Percentiles rank a stretch among this genome's conserved stretches.
These are phyloP conservation scores for Harpagifer antarcticus DNA, from an alignment of 2,797 vertebrate genomes.

Conservation along the genomic window DNA sequence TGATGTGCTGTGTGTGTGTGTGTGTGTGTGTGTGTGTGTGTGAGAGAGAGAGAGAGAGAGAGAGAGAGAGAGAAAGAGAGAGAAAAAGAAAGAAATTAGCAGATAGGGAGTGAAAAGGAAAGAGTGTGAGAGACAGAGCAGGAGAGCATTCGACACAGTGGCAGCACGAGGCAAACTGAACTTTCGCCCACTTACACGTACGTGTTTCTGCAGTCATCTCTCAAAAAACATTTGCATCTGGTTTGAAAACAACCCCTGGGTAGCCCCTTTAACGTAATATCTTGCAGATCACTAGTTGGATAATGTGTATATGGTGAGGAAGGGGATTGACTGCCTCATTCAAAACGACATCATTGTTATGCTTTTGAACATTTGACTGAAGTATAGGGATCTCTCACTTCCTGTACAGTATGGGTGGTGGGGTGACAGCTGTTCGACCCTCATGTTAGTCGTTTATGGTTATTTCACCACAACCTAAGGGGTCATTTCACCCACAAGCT, in stretches of 20 bases:
- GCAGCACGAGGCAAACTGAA: slow-evolving; percentile 49
- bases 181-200: slow-evolving; percentile 40
- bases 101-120: slow-evolving; percentile 29
- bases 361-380: slow-evolving; percentile 36
- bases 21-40: no score
- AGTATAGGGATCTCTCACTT: slow-evolving; percentile 32
- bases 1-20: slow-evolving; percentile 38
- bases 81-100: slow-evolving; percentile 32
- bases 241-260: slow-evolving; percentile 54
- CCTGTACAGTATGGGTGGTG: slow-evolving; percentile 40
- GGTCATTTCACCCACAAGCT: slow-evolving; percentile 61
- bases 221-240: slow-evolving; percentile 58
- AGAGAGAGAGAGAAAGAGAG: not conserved
- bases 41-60: not conserved
- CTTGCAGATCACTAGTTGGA: slow-evolving; percentile 49
- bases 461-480: slow-evolving; percentile 53
- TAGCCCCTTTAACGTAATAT: slow-evolving; percentile 57
- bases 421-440: slow-evolving; percentile 36
- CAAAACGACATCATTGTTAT: slow-evolving; percentile 38
- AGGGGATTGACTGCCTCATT: slow-evolving; percentile 21
- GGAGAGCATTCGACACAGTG: slow-evolving; percentile 53
- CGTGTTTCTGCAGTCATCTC: slow-evolving; percentile 33
- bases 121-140: slow-evolving; percentile 39
- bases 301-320: slow-evolving; percentile 12
- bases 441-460: slow-evolving; percentile 49